phyloP scores from a whole-genome alignment of 2,888 invertebrate genomes.

The Ptychoptera albimana region DNA sequence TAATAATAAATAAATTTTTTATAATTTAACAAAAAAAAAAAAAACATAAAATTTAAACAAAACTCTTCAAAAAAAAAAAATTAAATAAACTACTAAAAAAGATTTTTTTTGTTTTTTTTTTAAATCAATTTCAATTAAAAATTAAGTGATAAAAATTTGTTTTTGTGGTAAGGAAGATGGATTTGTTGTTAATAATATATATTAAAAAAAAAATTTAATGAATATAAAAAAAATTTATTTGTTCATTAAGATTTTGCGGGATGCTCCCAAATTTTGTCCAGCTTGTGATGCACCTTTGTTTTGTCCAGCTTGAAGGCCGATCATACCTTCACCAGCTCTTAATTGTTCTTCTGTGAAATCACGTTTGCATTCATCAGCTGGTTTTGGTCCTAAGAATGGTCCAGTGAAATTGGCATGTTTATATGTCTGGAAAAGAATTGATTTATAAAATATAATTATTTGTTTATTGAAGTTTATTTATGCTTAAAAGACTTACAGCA shows the following conservation, averaged over 20 bases:
- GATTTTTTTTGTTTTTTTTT: too few species aligned
- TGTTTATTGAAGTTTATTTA: background rate
- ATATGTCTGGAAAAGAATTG: constrained; percentile 50
- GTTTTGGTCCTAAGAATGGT: constrained; percentile 86
- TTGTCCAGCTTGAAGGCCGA: constrained; percentile 89
- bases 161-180: background rate
- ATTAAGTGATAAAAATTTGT: too few species aligned
- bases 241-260: constrained; percentile 79
- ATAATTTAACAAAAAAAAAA: too few species aligned
- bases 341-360: constrained; percentile 87
- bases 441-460: constrained; percentile 1
- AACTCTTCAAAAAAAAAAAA: too few species aligned
- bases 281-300: constrained; percentile 93
- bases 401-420: constrained; percentile 71
- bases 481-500: constrained; percentile 39
- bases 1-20: too few species aligned
- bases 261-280: constrained; percentile 78
- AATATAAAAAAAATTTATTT: constrained; percentile 45
- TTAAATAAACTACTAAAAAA: too few species aligned
- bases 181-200: background rate
- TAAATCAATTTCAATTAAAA: too few species aligned
- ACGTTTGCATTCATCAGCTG: constrained; percentile 84
- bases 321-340: constrained; percentile 72
- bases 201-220: background rate
- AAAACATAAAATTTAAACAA: too few species aligned